Percentiles rank a stretch among this genome's conserved stretches.
Evolutionary conservation across 2,888 invertebrate genomes (phyloP).

Genomic region (Stenurella melanura): DNA sequence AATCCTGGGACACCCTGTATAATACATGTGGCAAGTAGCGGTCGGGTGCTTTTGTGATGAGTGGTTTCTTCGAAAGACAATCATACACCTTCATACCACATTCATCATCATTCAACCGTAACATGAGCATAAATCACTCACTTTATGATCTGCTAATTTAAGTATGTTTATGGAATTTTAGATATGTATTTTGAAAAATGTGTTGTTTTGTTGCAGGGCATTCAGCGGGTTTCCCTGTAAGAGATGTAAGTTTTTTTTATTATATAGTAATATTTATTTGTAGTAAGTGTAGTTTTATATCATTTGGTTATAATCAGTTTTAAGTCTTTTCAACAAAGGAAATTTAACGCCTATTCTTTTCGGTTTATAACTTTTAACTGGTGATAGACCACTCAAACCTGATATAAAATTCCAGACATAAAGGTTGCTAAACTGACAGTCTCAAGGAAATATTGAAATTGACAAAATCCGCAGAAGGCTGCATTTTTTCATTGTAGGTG

Average conservation of each 20-base stretch:
- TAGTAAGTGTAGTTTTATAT: background rate
- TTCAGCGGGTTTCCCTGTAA: background rate
- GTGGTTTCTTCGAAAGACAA: conserved; percentile 17
- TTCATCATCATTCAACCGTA: conserved; percentile 11
- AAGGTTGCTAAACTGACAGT: too few species aligned
- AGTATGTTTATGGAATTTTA: conserved; percentile 21
- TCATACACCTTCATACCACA: conserved; percentile 17
- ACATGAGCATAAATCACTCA: conserved; percentile 11
- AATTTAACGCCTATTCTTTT: too few species aligned
- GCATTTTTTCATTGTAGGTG: too few species aligned
- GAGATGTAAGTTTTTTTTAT: background rate
- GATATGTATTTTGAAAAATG: background rate
- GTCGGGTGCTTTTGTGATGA: background rate
- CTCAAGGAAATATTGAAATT: too few species aligned
- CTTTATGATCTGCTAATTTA: conserved; percentile 23
- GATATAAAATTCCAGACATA: too few species aligned
- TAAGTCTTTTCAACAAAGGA: too few species aligned
- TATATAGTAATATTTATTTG: background rate
- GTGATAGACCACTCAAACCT: too few species aligned
- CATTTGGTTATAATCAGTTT: too few species aligned
- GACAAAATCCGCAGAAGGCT: too few species aligned
- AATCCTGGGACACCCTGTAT: too few species aligned
- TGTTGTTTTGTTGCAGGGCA: background rate
- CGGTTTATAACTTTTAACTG: too few species aligned
- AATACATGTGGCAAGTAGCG: background rate